Evolutionary conservation across 2,113 vertebrate genomes (phyloP), one percentile per base, ranked within the genome.

Genomic region (Hiodon tergisus): DNA sequence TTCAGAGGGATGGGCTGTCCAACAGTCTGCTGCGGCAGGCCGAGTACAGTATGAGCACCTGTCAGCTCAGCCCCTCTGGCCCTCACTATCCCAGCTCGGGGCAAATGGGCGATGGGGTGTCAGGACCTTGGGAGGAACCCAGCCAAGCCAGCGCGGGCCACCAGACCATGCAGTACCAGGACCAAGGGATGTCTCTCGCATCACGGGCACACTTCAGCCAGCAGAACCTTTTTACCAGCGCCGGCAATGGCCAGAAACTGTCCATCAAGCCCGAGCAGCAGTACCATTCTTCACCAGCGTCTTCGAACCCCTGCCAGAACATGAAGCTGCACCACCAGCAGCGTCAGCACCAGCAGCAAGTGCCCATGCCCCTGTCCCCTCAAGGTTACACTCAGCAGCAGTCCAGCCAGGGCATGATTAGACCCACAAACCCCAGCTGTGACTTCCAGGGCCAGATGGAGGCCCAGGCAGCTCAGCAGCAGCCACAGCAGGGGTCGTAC

Each of bases 261-360:
- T 90, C 90, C 72, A 93, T 98, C 81, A 98, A 99, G 84, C 95
- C 95, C 0, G 95, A 98, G 85, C 94, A 96, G 80, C 93, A 92
- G 60, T 95, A 94, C 82, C 92, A 92, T 14, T 85, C 90, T 0
- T 88, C 88, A 0, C 67, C 88, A 81, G 86, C 90, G 0, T 87
- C 81, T 0, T 87, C 90, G 2, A 85, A 88, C 67, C 87, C 94
- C 47, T 98, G 95, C 85, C 93, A 93, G 76, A 85, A 86, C 10
- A 16, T 87, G 60, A 93, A 90, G 79, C 88, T 87, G 57, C 2
- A 84, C 0, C 80, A 51, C 1, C 65, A 74, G 6, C 85, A 81
- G 14, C 85, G 91, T 69, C 84, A 81, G 51, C 83, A 85, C 14
- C 77, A 59, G 81, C 88, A 89, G 75, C 84, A 87, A 71, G 77